Base-by-base conservation (phyloP, 2,797 vertebrate genomes). In the Sebastes iracundus region DNA sequence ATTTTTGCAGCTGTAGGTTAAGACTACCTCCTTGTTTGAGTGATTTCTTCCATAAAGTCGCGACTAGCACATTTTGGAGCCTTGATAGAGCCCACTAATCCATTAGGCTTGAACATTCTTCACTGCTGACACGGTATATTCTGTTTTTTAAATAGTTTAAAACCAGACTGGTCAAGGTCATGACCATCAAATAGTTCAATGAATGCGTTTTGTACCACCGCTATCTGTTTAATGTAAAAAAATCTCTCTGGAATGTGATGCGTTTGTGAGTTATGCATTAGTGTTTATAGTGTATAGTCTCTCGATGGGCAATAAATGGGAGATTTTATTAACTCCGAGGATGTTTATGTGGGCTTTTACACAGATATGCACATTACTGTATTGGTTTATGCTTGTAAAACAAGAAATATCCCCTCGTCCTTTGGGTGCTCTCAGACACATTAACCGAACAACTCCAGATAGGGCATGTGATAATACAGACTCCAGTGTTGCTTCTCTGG, bases 381-480 rank as follows among this genome's bases (percentile, higher is more conserved):
- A 33, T 56, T 61, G 68, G 53, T 72, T 56, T 67, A 16, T 65
- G 28, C 27, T 75, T 62, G 11, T 71, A 32, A 72, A 84, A 64
- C 12, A 33, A 53, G 18, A 81, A n/a, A 35, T 53, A 55, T n/a
- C 25, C 9, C 2, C 55, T 80, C 20, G 7, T 52, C 49, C 49
- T 52, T n/a, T 20, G 49, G 49, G 20, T 52, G 20, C 49, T 52
- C 49, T 52, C 62, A 35, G 64, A 65, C 77, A 61, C 68, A 75
- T 85, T 65, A 72, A 28, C 38, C 8, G 75, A 73, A 23, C 38
- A 28, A 64, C 74, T 59, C 11, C 28, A 76, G 56, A 85, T 66
- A 25, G 67, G 14, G 23, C 9, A 53, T 75, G 25, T 52, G 71
- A 87, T 85, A 62, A 85, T 58, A 46, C 1, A 27, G 56, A 55